phyloP scores from a whole-genome alignment of 2,113 vertebrate species.

The Dicrurus megarhynchus region DNA sequence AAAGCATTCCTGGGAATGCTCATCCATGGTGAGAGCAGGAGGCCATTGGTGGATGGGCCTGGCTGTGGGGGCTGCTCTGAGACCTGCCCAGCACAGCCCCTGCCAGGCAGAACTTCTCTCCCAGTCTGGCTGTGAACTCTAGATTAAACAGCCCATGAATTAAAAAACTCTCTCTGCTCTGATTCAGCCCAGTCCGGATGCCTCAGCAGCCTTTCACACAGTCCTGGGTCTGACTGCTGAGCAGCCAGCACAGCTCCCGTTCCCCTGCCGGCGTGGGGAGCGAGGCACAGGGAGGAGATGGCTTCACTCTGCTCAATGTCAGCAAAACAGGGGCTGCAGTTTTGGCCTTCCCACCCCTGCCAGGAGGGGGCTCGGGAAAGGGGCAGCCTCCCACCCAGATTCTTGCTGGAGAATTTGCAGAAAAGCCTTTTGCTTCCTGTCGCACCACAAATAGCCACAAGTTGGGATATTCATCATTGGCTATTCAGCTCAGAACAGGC shows the following conservation, averaged over 20 bases:
- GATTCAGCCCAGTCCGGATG: accelerated
- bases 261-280: accelerated
- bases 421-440: not conserved
- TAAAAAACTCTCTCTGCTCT: too few species aligned
- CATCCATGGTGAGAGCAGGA: not conserved
- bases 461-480: not conserved
- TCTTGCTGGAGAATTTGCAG: not conserved
- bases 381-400: not conserved
- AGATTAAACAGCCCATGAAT: accelerated
- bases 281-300: not conserved
- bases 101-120: not conserved
- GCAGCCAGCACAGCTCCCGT: accelerated
- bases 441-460: not conserved
- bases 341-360: not conserved
- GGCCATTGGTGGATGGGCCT: not conserved
- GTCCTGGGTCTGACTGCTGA: not conserved
- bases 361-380: not conserved
- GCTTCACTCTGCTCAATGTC: not conserved
- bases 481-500: not conserved
- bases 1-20: not conserved
- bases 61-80: not conserved
- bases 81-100: not conserved
- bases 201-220: accelerated
- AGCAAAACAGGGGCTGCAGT: not conserved
- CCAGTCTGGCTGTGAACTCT: accelerated